These are phyloP conservation scores for Andrena cerasifolii DNA, from an alignment of 1,140 invertebrate genomes.

Conservation along the genomic window DNA sequence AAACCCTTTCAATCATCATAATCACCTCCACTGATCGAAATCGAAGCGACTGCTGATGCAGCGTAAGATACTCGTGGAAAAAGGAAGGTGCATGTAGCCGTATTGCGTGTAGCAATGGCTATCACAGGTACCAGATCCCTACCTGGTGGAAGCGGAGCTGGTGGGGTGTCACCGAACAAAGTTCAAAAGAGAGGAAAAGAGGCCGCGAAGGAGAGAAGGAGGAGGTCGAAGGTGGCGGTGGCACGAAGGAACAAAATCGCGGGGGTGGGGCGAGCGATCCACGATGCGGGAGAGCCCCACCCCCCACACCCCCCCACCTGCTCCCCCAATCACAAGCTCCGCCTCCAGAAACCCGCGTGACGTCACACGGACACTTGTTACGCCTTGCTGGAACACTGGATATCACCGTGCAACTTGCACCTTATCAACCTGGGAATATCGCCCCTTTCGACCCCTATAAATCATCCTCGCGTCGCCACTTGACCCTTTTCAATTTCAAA, in stretches of 20 bases:
- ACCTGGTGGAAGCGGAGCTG: neutral
- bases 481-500: neutral
- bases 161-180: slow-evolving; percentile 36
- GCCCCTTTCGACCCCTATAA: neutral
- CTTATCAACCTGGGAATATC: neutral
- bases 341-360: slow-evolving; percentile 78
- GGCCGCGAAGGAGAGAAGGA: slow-evolving; percentile 41
- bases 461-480: too few species aligned
- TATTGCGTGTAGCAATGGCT: slow-evolving; percentile 29
- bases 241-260: slow-evolving; percentile 60
- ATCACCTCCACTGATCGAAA: neutral
- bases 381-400: slow-evolving; percentile 73
- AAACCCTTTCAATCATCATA: neutral
- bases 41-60: neutral
- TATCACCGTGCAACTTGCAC: slow-evolving; percentile 8
- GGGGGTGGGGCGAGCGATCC: slow-evolving; percentile 73
- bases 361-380: slow-evolving; percentile 82
- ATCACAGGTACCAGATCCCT: slow-evolving; percentile 19
- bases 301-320: slow-evolving; percentile 63
- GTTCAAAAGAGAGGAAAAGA: slow-evolving; percentile 55
- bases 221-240: slow-evolving; percentile 57
- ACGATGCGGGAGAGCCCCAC: slow-evolving; percentile 73
- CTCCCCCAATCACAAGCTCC: slow-evolving; percentile 72
- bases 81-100: neutral
- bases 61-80: neutral